These are phyloP conservation scores for Buathra laborator DNA, from an alignment of 2,888 invertebrate genomes.

Conservation along the genomic window DNA sequence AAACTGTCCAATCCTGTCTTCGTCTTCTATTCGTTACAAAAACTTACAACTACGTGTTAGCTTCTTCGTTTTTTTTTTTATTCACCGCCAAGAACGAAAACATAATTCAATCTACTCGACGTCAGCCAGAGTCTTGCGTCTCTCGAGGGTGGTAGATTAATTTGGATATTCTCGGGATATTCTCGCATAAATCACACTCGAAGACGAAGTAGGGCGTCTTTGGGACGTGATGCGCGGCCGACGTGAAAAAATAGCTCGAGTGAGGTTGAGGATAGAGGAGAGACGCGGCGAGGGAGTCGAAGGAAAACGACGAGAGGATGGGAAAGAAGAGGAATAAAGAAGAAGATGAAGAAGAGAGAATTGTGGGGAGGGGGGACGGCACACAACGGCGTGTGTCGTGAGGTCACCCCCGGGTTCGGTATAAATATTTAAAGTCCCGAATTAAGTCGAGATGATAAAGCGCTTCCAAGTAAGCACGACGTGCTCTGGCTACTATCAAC, in stretches of 20 bases:
- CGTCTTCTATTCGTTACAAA: constrained; percentile 1
- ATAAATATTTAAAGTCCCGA: constrained; percentile 83
- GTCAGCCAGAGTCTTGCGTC: constrained; percentile 37
- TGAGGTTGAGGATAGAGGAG: constrained; percentile 51
- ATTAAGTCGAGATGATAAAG: constrained; percentile 83
- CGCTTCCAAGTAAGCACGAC: constrained; percentile 78
- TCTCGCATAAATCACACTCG: constrained; percentile 71
- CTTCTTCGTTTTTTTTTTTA: constrained; percentile 32
- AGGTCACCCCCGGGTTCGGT: constrained; percentile 81
- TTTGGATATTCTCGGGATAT: constrained; percentile 71
- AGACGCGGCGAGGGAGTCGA: constrained; percentile 52
- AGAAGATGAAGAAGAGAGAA: neutral
- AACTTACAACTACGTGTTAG: neutral
- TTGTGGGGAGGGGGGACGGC: constrained; percentile 15
- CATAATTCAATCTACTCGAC: constrained; percentile 65
- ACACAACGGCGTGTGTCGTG: constrained; percentile 74
- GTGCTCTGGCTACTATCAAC: constrained; percentile 82
- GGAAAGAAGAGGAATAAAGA: constrained; percentile 27
- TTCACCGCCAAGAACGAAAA: constrained; percentile 30
- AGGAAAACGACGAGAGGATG: constrained; percentile 19
- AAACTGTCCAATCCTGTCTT: constrained; percentile 20
- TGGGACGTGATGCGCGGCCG: constrained; percentile 65
- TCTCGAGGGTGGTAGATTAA: constrained; percentile 70
- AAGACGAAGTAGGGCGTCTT: constrained; percentile 62
- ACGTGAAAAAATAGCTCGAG: constrained; percentile 74